Evolutionary conservation across 2,113 vertebrate species (phyloP).

Genomic region (Rhegmatorhina hoffmannsi): DNA sequence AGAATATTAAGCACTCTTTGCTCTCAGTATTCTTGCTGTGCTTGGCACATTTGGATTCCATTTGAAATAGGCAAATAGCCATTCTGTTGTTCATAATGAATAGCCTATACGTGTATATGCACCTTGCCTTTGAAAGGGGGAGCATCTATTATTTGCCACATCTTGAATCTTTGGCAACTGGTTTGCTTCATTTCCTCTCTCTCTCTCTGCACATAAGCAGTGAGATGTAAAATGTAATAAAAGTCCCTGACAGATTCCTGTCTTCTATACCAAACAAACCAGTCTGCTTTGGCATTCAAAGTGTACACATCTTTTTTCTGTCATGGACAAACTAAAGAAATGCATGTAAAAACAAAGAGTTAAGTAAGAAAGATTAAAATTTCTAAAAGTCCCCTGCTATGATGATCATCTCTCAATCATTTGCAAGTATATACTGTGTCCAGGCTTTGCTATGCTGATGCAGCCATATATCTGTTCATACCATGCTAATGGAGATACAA

Average conservation of each 20-base stretch:
- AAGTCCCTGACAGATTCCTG: constrained; percentile 38
- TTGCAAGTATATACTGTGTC: constrained; percentile 2
- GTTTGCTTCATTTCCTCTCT: constrained; percentile 53
- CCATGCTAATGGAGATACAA: neutral
- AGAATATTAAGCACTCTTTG: constrained; percentile 76
- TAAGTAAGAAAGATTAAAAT: constrained; percentile 34
- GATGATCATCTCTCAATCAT: constrained; percentile 14
- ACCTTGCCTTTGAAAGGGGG: constrained; percentile 69
- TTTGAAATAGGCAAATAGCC: constrained; percentile 78
- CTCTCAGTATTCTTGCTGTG: constrained; percentile 72
- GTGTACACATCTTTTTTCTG: neutral
- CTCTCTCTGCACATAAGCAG: constrained; percentile 43
- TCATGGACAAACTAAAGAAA: constrained; percentile 59
- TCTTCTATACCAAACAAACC: neutral
- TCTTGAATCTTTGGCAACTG: constrained; percentile 64
- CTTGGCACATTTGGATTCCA: constrained; percentile 71
- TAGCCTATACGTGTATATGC: constrained; percentile 62
- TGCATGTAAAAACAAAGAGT: constrained; percentile 47
- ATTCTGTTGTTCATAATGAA: constrained; percentile 76
- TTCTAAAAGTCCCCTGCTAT: constrained; percentile 26
- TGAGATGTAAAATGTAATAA: constrained; percentile 65
- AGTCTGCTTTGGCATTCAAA: neutral
- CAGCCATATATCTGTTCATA: neutral
- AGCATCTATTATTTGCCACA: constrained; percentile 57
- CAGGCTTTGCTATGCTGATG: neutral